Evolutionary conservation across 2,797 vertebrate genomes (phyloP).

Genomic region (Hoplostethus atlanticus): DNA sequence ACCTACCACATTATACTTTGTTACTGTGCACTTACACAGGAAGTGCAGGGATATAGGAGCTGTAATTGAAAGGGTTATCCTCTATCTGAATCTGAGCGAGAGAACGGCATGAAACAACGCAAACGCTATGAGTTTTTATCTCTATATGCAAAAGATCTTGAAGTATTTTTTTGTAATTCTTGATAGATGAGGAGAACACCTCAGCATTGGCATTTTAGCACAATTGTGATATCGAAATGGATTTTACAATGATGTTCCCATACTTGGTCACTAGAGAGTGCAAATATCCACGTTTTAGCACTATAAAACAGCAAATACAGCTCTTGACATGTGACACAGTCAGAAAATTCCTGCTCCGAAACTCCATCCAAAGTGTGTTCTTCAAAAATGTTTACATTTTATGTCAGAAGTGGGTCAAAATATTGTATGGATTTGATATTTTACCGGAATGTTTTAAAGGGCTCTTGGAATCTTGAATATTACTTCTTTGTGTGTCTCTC

Average conservation of each 20-base stretch:
- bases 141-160: constrained; percentile 51
- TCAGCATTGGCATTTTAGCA: constrained; percentile 65
- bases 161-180: constrained; percentile 51
- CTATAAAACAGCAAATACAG: constrained; percentile 43
- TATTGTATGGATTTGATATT: constrained; percentile 56
- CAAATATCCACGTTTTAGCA: constrained; percentile 57
- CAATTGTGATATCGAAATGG: constrained; percentile 65
- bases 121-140: constrained; percentile 50
- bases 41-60: not conserved
- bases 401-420: constrained; percentile 50
- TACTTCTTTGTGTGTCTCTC: constrained; percentile 70
- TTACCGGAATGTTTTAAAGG: constrained; percentile 72
- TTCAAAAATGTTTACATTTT: constrained; percentile 73
- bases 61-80: constrained; percentile 35
- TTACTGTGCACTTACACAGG: not conserved
- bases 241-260: constrained; percentile 59
- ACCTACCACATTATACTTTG: not conserved
- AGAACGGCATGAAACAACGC: constrained; percentile 38
- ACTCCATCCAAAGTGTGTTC: constrained; percentile 48
- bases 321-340: constrained; percentile 50
- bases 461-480: constrained; percentile 66
- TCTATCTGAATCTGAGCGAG: constrained; percentile 30
- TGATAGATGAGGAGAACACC: constrained; percentile 26
- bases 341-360: not conserved
- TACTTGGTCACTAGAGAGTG: constrained; percentile 65